These are phyloP conservation scores for Pithys albifrons DNA, from an alignment of 2,113 vertebrate species.

Conservation along the genomic window DNA sequence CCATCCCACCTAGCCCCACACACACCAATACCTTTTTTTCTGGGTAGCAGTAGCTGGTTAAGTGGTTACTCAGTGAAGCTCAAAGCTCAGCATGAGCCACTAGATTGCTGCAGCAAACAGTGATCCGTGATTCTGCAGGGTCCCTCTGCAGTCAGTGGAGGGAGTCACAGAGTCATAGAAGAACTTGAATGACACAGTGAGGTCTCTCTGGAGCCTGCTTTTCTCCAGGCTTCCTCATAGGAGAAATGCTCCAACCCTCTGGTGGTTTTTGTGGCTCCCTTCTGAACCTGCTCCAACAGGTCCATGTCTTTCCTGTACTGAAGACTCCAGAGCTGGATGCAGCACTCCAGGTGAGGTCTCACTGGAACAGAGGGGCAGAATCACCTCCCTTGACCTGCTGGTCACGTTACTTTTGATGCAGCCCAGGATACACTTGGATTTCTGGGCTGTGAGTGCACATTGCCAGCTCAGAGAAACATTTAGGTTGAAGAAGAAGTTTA, in stretches of 20 bases:
- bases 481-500: neutral
- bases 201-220: neutral
- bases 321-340: neutral
- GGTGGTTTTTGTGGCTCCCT: neutral
- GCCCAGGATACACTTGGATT: neutral
- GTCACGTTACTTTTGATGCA: neutral
- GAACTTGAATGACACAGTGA: neutral
- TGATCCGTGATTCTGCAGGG: neutral
- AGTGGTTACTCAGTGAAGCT: neutral
- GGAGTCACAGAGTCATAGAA: neutral
- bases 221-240: neutral
- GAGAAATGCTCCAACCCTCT: neutral
- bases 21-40: neutral
- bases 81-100: neutral
- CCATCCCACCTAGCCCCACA: accelerated
- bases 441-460: neutral
- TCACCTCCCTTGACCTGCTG: neutral
- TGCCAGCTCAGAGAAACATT: neutral
- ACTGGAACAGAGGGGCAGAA: neutral
- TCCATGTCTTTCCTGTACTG: neutral
- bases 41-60: neutral
- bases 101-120: neutral
- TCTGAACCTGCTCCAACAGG: neutral
- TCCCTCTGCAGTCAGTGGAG: neutral
- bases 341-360: neutral